Percentiles rank a stretch among this genome's conserved stretches.
These are phyloP conservation scores for Todiramphus chloris DNA, from an alignment of 2,113 vertebrate species.

Conservation along the genomic window DNA sequence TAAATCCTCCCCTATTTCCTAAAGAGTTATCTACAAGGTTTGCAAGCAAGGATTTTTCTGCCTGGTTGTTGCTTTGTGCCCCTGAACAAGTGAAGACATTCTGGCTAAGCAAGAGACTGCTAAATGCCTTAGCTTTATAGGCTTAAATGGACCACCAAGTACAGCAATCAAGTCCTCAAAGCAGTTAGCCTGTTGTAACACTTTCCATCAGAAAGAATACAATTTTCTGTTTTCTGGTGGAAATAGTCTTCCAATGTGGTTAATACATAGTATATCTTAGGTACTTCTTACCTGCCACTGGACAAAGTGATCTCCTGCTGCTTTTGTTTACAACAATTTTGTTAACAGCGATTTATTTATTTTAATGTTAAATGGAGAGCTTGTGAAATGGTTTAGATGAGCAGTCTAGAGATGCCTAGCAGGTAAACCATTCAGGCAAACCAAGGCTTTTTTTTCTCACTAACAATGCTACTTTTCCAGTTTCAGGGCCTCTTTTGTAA, in stretches of 20 bases:
- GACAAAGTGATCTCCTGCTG: neutral
- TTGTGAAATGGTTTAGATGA: neutral
- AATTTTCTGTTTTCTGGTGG: neutral
- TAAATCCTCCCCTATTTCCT: neutral
- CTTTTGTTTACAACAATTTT: neutral
- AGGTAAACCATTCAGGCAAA: neutral
- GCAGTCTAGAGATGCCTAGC: neutral
- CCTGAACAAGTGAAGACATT: fast-evolving
- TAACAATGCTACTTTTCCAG: neutral
- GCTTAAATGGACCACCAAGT: neutral
- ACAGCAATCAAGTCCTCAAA: neutral
- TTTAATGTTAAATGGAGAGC: neutral
- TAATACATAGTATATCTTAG: neutral
- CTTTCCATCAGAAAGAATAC: neutral
- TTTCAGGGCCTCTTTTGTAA: neutral
- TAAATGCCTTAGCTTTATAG: too few relatives aligned
- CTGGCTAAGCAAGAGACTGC: neutral
- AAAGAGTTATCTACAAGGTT: neutral
- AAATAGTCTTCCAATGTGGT: neutral
- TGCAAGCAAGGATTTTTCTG: neutral
- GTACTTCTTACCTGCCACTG: neutral
- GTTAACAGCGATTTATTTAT: neutral
- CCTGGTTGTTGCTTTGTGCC: neutral
- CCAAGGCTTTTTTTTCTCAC: neutral
- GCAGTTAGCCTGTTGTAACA: fast-evolving